Conservation (phyloP, 2,888 invertebrate species). For the Thelaira solivaga region DNA sequence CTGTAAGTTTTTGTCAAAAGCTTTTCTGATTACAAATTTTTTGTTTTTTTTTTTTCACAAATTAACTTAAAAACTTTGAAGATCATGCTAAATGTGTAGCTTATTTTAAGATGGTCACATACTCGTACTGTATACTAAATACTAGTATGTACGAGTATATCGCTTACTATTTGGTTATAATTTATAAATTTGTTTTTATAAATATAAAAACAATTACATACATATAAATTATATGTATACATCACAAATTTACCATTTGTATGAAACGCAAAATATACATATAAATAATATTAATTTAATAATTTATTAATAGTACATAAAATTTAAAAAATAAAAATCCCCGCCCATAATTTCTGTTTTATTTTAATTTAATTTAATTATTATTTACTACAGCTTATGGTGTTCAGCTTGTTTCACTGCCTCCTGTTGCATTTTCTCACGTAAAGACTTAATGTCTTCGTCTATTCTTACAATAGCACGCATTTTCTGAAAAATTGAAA, state of each 20-base stretch:
- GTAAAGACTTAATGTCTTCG: slow-evolving; percentile 86
- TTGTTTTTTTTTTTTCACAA: too few species aligned
- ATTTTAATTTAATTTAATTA: too few species aligned
- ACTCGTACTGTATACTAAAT: too few species aligned
- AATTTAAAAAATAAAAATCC: too few species aligned
- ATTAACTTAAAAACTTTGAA: too few species aligned
- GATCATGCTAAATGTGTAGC: too few species aligned
- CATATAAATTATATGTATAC: background rate
- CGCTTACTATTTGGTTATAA: background rate
- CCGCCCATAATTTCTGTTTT: background rate
- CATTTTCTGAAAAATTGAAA: slow-evolving; percentile 84
- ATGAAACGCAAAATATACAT: slow-evolving; percentile 33
- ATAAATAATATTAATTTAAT: slow-evolving; percentile 19
- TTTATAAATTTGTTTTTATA: background rate
- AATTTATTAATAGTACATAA: too few species aligned
- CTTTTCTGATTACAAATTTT: too few species aligned
- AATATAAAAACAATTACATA: background rate
- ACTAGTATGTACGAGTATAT: too few species aligned
- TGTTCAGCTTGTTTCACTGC: slow-evolving; percentile 71
- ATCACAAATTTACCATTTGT: slow-evolving; percentile 32
- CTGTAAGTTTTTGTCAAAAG: too few species aligned
- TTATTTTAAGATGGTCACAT: too few species aligned
- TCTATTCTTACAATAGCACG: slow-evolving; percentile 90
- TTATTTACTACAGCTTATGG: slow-evolving; percentile 69
- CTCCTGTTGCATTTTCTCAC: slow-evolving; percentile 87